Percentiles rank a stretch among this genome's conserved stretches.
These are phyloP conservation scores for Gadopsis bispinosus DNA, from an alignment of 2,797 vertebrate species.

Conservation along the genomic window DNA sequence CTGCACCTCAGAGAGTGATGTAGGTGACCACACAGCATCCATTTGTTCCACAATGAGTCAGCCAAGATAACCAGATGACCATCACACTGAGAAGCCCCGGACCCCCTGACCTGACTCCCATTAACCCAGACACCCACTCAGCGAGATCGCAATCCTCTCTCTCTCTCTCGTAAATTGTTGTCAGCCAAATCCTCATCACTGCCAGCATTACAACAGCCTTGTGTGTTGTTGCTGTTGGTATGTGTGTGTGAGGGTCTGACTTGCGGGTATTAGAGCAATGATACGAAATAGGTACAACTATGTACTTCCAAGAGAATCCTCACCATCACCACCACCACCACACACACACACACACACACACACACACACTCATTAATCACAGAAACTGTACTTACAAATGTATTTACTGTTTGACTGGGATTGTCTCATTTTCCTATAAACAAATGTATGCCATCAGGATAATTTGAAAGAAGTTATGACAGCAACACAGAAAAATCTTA, in stretches of 20 bases:
- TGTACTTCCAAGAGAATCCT: neutral
- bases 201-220: conserved; percentile 20
- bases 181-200: conserved; percentile 29
- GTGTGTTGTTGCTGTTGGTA: conserved; percentile 1
- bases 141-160: conserved; percentile 62
- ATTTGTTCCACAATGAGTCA: conserved; percentile 53
- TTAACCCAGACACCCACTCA: conserved; percentile 65
- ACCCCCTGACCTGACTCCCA: conserved; percentile 64
- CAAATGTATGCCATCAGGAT: neutral
- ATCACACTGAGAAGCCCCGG: conserved; percentile 41
- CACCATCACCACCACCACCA: no score
- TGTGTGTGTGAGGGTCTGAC: conserved; percentile 7
- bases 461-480: neutral
- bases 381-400: neutral
- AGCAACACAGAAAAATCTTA: neutral
- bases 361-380: neutral
- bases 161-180: conserved; percentile 22
- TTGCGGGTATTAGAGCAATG: neutral
- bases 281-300: neutral
- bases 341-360: no score
- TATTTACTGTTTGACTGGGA: neutral
- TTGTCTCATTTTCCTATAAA: neutral
- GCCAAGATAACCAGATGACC: conserved; percentile 68
- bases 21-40: conserved; percentile 33
- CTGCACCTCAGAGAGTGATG: conserved; percentile 37